These are phyloP conservation scores for Chrysolina americana DNA, from an alignment of 2,888 invertebrate species.

Conservation along the genomic window DNA sequence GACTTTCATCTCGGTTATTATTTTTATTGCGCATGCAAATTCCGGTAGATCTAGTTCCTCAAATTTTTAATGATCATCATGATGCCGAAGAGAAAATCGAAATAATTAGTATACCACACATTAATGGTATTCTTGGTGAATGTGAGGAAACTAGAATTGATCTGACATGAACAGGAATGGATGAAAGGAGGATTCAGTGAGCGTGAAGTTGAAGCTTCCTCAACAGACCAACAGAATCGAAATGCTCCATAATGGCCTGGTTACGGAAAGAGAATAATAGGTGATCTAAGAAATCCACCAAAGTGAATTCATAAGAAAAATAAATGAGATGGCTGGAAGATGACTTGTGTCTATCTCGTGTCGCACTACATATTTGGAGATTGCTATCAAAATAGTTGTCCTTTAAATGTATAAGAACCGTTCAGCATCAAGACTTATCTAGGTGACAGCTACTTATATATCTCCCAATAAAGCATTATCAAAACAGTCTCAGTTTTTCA, in stretches of 20 bases:
- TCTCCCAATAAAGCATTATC: too few species aligned
- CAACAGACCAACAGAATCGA: background rate
- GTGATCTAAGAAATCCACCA: too few species aligned
- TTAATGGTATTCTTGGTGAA: slow-evolving; percentile 19
- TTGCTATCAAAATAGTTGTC: too few species aligned
- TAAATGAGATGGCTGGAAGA: too few species aligned
- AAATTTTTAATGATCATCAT: slow-evolving; percentile 31
- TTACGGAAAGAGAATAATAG: too few species aligned
- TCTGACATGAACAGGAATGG: background rate
- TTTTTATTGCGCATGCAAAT: slow-evolving; percentile 41
- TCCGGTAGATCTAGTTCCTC: slow-evolving; percentile 37
- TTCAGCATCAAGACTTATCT: too few species aligned
- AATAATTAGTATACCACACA: slow-evolving; percentile 22
- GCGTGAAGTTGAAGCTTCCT: background rate
- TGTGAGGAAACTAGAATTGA: slow-evolving; percentile 13
- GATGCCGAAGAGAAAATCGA: slow-evolving; percentile 20
- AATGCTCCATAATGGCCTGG: background rate
- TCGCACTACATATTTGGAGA: too few species aligned
- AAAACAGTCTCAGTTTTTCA: too few species aligned
- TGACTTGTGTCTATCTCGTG: too few species aligned
- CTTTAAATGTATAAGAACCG: too few species aligned
- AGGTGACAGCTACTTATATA: too few species aligned
- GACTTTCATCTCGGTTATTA: slow-evolving; percentile 40
- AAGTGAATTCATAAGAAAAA: too few species aligned
- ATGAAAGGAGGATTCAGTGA: background rate